Percentiles rank a stretch among this genome's conserved stretches.
These are phyloP conservation scores for Torymus aiolomorphi DNA, from an alignment of 2,888 invertebrate genomes.

Conservation along the genomic window DNA sequence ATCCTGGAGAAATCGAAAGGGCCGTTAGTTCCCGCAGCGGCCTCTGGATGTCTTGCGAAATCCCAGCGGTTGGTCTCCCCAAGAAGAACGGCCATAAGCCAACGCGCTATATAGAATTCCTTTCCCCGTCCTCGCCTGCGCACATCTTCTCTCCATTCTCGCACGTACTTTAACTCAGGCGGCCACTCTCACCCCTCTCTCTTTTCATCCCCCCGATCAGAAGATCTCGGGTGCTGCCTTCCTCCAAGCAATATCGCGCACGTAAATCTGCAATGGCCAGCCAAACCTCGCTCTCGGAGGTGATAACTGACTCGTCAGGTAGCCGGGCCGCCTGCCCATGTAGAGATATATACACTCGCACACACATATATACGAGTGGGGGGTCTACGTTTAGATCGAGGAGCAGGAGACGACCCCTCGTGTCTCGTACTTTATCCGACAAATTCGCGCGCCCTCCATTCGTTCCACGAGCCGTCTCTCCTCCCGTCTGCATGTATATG, in stretches of 20 bases:
- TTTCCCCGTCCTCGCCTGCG: not conserved
- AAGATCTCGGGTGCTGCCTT: not conserved
- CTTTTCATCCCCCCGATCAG: conserved; percentile 7
- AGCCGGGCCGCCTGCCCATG: not conserved
- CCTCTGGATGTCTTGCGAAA: conserved; percentile 34
- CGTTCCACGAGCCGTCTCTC: not conserved
- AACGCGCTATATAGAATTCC: conserved; percentile 38
- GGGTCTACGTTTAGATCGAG: conserved; percentile 5
- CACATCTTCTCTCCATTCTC: not conserved
- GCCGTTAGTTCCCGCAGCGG: conserved; percentile 25
- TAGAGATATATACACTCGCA: not conserved
- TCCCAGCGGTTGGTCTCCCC: conserved; percentile 40
- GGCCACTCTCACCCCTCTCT: not conserved
- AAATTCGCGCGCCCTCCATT: conserved; percentile 34
- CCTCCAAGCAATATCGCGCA: conserved; percentile 47
- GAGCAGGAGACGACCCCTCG: not conserved
- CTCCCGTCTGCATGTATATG: not conserved
- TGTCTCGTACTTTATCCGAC: conserved; percentile 47
- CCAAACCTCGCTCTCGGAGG: conserved; percentile 25
- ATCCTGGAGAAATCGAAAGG: conserved; percentile 37
- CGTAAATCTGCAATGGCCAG: conserved; percentile 54
- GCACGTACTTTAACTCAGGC: not conserved
- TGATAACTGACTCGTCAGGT: conserved; percentile 55
- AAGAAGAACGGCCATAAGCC: conserved; percentile 41
- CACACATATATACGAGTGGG: not conserved